Conservation (phyloP, 2,113 vertebrate species). For the Aix galericulata region DNA sequence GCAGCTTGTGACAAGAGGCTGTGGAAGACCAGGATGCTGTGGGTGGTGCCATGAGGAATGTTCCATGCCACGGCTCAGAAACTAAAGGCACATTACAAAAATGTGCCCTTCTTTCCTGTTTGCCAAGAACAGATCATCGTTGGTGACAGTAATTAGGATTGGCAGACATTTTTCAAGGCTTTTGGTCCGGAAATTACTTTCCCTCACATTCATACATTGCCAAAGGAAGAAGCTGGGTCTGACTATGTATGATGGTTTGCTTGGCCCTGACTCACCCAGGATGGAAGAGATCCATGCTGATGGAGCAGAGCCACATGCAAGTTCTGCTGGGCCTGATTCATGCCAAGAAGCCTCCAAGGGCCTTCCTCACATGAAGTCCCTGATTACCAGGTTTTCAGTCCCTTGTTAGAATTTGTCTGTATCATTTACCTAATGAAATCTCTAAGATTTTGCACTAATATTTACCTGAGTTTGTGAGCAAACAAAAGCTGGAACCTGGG, state of each 20-base stretch:
- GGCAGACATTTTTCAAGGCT: not conserved
- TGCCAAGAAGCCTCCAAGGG: not conserved
- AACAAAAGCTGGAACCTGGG: not conserved
- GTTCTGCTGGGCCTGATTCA: not conserved
- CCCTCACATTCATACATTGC: not conserved
- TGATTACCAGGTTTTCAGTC: not conserved
- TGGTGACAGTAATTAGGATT: not conserved
- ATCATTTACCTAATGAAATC: not conserved
- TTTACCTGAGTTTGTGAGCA: not conserved
- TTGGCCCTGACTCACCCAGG: rapidly evolving
- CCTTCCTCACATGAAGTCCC: not conserved
- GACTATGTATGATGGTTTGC: rapidly evolving
- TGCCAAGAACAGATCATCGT: not conserved
- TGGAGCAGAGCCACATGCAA: not conserved
- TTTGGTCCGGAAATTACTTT: not conserved
- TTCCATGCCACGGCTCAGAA: not conserved
- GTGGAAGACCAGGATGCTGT: not conserved
- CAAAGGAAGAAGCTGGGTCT: not conserved
- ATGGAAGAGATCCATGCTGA: rapidly evolving
- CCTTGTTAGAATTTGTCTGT: not conserved
- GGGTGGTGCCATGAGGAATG: not conserved
- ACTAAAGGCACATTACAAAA: not conserved
- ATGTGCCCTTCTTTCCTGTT: not conserved
- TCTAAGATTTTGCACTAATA: not conserved
- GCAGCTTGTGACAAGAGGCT: not conserved